Conservation (phyloP, 2,888 invertebrate species). For the Acleris holmiana region DNA sequence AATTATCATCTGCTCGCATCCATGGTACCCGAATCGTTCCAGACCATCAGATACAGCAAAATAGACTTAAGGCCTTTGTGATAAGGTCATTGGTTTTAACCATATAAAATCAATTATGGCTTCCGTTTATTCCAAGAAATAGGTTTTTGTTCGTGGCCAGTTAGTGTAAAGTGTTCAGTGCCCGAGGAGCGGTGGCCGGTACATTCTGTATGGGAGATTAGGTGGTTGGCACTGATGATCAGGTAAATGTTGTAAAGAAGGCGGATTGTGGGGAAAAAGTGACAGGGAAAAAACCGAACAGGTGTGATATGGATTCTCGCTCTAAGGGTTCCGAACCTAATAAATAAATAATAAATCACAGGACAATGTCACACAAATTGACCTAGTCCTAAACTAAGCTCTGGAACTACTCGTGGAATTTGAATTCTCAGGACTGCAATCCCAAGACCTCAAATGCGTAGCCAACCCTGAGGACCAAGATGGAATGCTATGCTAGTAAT, state of each 20-base stretch:
- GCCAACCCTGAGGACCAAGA: too few species aligned
- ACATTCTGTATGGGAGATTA: too few species aligned
- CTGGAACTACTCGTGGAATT: too few species aligned
- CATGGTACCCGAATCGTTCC: slow-evolving; percentile 10
- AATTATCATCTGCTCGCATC: slow-evolving; percentile 27
- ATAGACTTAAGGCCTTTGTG: not conserved
- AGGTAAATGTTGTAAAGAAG: not conserved
- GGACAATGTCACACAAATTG: too few species aligned
- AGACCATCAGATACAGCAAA: not conserved
- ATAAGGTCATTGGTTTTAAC: not conserved
- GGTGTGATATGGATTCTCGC: not conserved
- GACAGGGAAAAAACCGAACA: not conserved
- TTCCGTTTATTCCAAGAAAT: slow-evolving; percentile 24
- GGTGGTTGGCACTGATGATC: too few species aligned
- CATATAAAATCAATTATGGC: slow-evolving; percentile 24
- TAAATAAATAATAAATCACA: too few species aligned
- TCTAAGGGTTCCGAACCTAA: too few species aligned
- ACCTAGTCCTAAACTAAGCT: too few species aligned
- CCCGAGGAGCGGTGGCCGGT: not conserved
- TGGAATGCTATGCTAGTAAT: too few species aligned
- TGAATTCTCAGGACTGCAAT: too few species aligned
- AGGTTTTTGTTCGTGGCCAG: slow-evolving; percentile 2
- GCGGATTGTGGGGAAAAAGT: not conserved
- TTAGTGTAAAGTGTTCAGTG: not conserved
- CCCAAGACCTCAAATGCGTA: too few species aligned